Conservation (phyloP, 1,140 invertebrate genomes). For the Achroia grisella region DNA sequence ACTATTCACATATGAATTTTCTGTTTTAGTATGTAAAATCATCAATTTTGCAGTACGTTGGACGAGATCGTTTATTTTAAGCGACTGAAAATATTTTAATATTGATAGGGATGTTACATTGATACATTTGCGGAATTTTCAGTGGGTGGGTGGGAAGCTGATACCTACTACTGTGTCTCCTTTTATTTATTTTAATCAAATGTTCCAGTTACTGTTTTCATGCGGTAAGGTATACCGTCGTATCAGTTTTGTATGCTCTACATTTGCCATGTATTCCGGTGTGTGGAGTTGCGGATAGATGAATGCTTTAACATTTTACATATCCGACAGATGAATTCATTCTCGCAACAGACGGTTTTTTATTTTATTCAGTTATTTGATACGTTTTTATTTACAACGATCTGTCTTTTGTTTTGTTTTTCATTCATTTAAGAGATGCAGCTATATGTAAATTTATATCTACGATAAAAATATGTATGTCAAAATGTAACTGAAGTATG, state of each 20-base stretch:
- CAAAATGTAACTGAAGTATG: too few relatives aligned
- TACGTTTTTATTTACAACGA: constrained; percentile 52
- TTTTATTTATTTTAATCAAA: constrained; percentile 73
- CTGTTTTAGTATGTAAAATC: constrained; percentile 9
- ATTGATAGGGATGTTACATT: constrained; percentile 23
- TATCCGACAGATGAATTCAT: constrained; percentile 69
- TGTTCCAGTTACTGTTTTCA: constrained; percentile 61
- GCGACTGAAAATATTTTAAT: constrained; percentile 17
- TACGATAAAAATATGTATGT: too few relatives aligned
- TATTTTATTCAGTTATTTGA: constrained; percentile 60
- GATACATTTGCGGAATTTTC: constrained; percentile 32
- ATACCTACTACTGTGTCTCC: too few relatives aligned
- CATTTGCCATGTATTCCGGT: constrained; percentile 67
- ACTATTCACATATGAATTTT: neutral
- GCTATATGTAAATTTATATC: too few relatives aligned
- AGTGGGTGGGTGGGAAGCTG: constrained; percentile 22
- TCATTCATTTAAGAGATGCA: too few relatives aligned
- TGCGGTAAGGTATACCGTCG: constrained; percentile 49
- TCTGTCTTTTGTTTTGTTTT: constrained; percentile 16
- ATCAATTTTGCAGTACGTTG: constrained; percentile 1
- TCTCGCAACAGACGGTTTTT: constrained; percentile 51
- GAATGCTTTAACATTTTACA: constrained; percentile 72
- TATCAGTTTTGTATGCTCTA: constrained; percentile 59
- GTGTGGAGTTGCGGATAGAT: constrained; percentile 57
- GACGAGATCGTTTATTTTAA: constrained; percentile 8